Evolutionary conservation across 2,888 invertebrate species (phyloP), one percentile per base, ranked within the genome.

Genomic region (Cosmopolites sordidus): DNA sequence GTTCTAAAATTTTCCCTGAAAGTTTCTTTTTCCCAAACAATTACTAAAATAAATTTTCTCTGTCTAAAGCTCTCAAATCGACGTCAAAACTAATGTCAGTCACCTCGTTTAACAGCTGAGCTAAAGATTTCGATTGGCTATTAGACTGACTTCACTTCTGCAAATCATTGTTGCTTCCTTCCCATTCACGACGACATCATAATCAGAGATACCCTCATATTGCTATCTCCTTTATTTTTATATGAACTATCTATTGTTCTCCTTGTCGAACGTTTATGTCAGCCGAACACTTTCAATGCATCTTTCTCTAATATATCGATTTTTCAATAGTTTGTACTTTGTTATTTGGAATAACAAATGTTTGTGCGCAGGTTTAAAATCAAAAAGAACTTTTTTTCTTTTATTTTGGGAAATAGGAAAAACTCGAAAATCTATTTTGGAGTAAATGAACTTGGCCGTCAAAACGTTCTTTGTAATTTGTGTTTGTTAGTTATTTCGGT

Each of bases 91-190:
- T 47, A 64, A 67, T 70, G 72, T 72, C 72, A 72, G 65, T 72
- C 71, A 72, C 70, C 66, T 64, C 64, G 70, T 64, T 60, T 60
- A 69, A 71, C 71, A 72, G 71, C 71, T 71, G 71, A 70, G 69
- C 61, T 65, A 58, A 57, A 60, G 63, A 63, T 64, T 64, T 63
- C 63, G 65, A 65, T 69, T 66, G 67, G 67, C 66, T 37, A 46
- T 52, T 49, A 52, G 52, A 48, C 56, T 52, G 51, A 9, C 37
- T 43, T 12, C 2, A 62, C 62, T 61, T 64, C 63, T 58, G 60
- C 59, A 56, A 58, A 51, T 54, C 57, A 60, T 55, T 38, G 30
- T 45, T 12, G 9, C 40, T 12, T 47, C 47, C 45, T 48, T 68
- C 67, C 68, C 69, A 66, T 65, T 67, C 67, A 66, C 64, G 64